Base-by-base conservation (phyloP, 2,888 invertebrate species). In the Synergus gifuensis region DNA sequence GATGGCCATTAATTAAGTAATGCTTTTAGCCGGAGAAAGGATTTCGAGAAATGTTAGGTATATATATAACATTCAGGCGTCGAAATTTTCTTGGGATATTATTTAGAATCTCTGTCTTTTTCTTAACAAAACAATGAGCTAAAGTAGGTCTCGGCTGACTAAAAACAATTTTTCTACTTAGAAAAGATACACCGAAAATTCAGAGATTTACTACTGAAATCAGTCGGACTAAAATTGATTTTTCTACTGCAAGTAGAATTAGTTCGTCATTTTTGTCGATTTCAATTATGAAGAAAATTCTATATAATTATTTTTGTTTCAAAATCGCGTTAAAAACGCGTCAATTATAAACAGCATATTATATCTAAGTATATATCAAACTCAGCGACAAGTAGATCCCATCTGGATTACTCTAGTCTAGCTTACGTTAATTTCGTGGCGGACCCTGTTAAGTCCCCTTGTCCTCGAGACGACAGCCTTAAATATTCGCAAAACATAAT, bases 401-500 rank as follows among this genome's bases (percentile, higher is more conserved):
- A 16, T 67, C 44, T 46, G 44, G 44, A 18, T 67, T 12, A 28
- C 46, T 14, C 44, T 22, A 46, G 67, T 14, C 44, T 22, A 46
- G 67, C 67, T 67, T 49, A 49, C 28, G 28, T 14, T 69, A 69
- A 69, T 16, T 69, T 49, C 28, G 69, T 28, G n/a, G 16, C 12
- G 16, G 49, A 69, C 46, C 46, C 28, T 49, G 22, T 69, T 69
- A 69, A 69, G 49, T 28, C 28, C 28, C 67, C 69, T 28, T 49
- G 69, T 69, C 49, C 28, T 49, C 16, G 16, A 69, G 28, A 49
- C 36, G 46, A 69, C 16, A 28, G n/a, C 28, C 28, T 69, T 69
- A 49, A 69, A 69, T 49, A 46, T 69, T 46, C 49, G 16, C 28
- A 69, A 69, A 69, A 69, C 69, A 28, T 69, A 69, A 69, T 49